Evolutionary conservation across 2,113 vertebrate genomes (phyloP).

Genomic region (Oncorhynchus nerka): DNA sequence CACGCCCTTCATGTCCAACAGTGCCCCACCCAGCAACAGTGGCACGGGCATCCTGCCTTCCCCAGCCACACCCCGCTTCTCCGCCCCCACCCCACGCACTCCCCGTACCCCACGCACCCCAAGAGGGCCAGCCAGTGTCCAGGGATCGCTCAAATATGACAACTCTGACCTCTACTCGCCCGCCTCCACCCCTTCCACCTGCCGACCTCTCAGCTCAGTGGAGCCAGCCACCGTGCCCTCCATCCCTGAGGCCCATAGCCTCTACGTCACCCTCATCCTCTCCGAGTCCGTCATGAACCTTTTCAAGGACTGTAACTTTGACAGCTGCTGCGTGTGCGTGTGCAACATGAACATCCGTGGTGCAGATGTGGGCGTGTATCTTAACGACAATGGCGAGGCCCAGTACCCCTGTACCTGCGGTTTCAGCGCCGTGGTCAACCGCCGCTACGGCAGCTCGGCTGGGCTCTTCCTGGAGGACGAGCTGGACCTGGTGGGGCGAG

Average conservation of each 20-base stretch:
- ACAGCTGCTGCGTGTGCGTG: constrained; percentile 97
- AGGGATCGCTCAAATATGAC: constrained; percentile 95
- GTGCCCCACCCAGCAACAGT: constrained; percentile 93
- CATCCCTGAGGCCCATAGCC: constrained; percentile 96
- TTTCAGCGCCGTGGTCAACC: constrained; percentile 95
- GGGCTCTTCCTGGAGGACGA: constrained; percentile 97
- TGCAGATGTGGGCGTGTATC: constrained; percentile 95
- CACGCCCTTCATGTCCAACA: constrained; percentile 91
- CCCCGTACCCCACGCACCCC: constrained; percentile 94
- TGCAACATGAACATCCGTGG: constrained; percentile 99
- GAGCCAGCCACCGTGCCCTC: constrained; percentile 95
- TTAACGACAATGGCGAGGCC: constrained; percentile 92
- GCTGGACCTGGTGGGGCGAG: constrained; percentile 92
- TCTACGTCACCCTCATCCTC: constrained; percentile 97
- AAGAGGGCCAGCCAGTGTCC: constrained; percentile 91
- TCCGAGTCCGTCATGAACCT: constrained; percentile 98
- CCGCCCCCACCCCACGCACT: constrained; percentile 89
- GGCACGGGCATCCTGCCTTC: constrained; percentile 93
- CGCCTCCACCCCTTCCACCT: constrained; percentile 95
- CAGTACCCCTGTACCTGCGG: constrained; percentile 95
- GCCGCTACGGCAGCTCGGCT: constrained; percentile 91
- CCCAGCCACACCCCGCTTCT: constrained; percentile 93
- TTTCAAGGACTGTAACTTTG: constrained; percentile 98
- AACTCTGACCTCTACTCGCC: constrained; percentile 97
- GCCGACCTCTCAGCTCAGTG: constrained; percentile 93